Conservation (phyloP, 37 sponge, comb jelly and placozoan species). For the Haliclona indistincta region DNA sequence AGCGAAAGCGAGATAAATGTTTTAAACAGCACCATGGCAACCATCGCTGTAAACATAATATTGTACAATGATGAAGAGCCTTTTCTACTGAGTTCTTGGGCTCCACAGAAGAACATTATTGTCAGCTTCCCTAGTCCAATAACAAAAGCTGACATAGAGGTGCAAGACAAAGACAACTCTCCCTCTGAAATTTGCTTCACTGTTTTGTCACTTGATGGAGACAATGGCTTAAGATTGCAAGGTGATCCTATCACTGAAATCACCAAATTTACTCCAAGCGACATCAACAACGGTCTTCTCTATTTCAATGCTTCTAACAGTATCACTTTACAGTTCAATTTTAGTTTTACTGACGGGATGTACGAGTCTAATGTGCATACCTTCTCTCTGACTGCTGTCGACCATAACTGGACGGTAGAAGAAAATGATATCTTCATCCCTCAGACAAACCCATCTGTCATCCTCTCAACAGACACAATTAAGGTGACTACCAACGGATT, state of each 20-base stretch:
- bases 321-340: too few relatives aligned
- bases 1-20: too few relatives aligned
- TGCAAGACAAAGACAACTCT: slow-evolving; percentile 47
- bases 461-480: too few relatives aligned
- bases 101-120: slow-evolving; percentile 1
- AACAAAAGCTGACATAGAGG: not conserved
- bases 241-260: not conserved
- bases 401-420: too few relatives aligned
- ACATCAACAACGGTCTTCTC: slow-evolving; percentile 24
- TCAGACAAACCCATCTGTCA: too few relatives aligned
- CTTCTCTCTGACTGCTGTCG: too few relatives aligned
- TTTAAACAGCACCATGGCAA: too few relatives aligned
- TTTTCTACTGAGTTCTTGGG: not conserved
- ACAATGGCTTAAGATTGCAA: slow-evolving; percentile 12
- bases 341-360: too few relatives aligned
- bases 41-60: not conserved
- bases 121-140: slow-evolving; percentile 8
- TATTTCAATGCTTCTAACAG: too few relatives aligned
- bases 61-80: slow-evolving; percentile 40
- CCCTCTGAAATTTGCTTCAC: slow-evolving; percentile 19
- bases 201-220: not conserved
- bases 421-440: too few relatives aligned
- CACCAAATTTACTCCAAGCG: slow-evolving; percentile 39
- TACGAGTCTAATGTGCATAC: too few relatives aligned
- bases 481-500: too few relatives aligned